These are phyloP conservation scores for Mycetomoellerius zeteki DNA, from an alignment of 1,140 invertebrate genomes.

Conservation along the genomic window DNA sequence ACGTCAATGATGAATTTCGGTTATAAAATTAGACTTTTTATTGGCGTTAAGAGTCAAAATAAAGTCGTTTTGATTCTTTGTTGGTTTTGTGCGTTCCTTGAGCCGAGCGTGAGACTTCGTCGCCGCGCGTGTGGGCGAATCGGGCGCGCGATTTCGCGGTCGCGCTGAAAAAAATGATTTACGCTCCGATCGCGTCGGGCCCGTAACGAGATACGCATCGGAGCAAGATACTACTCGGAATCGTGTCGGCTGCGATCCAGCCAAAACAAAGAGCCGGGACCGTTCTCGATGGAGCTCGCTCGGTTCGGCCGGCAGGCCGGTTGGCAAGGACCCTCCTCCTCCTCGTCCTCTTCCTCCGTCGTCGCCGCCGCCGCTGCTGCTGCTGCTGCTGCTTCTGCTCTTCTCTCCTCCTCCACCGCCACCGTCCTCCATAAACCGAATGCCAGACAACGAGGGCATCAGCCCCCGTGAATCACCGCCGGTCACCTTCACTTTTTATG, in stretches of 20 bases:
- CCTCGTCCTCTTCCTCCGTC: constrained; percentile 19
- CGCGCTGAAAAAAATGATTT: constrained; percentile 50
- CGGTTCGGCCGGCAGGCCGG: constrained; percentile 44
- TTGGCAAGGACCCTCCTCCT: constrained; percentile 68
- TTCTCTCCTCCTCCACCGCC: constrained; percentile 27
- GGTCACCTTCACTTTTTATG: constrained; percentile 85
- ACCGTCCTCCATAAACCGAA: constrained; percentile 76
- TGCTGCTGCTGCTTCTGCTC: neutral
- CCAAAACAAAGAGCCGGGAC: constrained; percentile 69
- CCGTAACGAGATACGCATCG: constrained; percentile 58
- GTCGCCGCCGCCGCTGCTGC: constrained; percentile 4
- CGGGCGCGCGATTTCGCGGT: constrained; percentile 41
- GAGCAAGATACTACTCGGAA: constrained; percentile 26
- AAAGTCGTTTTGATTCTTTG: too few relatives aligned
- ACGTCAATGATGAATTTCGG: too few relatives aligned
- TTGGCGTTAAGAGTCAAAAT: too few relatives aligned
- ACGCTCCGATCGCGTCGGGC: constrained; percentile 32
- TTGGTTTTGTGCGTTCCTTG: too few relatives aligned
- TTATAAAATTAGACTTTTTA: too few relatives aligned
- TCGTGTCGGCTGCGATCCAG: constrained; percentile 38
- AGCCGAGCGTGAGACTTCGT: neutral
- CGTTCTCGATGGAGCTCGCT: neutral
- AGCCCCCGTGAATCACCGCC: constrained; percentile 84
- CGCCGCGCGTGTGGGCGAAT: constrained; percentile 42
- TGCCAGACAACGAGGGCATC: constrained; percentile 85